Base-by-base conservation (phyloP, 1,140 invertebrate species). In the Zaprionus ornatus region DNA sequence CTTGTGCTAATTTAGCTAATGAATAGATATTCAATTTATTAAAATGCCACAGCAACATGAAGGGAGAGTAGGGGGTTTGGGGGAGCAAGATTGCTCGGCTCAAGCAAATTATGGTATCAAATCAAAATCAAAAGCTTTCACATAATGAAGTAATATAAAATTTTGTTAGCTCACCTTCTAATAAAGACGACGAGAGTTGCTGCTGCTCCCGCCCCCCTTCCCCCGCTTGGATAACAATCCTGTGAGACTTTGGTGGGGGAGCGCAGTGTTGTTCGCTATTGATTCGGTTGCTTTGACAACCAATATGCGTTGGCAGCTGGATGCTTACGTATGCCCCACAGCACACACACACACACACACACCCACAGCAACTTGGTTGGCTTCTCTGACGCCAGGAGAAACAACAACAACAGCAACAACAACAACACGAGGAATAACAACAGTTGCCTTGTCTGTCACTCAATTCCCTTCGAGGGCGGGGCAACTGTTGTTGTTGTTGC, bases 61-160 rank as follows among this genome's bases (percentile, higher is more conserved):
- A 7, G 10, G 15, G 10, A 9, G 48, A 12, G 23, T 4, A 21
- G 15, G 0, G 13, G n/a, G n/a, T n/a, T 17, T 37, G 21, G 15
- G 23, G 7, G 25, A 45, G 4, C 12, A 13, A 37, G 13, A 17
- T 45, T 45, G 60, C 40, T 45, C 17, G 37, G 37, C 59, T 76
- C 17, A 54, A 48, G 29, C 65, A 81, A 82, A 82, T 80, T 85
- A 73, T 81, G 79, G 74, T 63, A 84, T 84, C 78, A 82, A 82
- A 78, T 80, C 59, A 52, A 85, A 85, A 81, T 82, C 79, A 82
- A 82, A 86, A 87, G 79, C 82, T 79, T 79, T 25, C 59, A 69
- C 71, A 76, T 85, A 85, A 85, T 86, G 79, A 85, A 85, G 82
- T 85, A 85, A 86, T 86, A 85, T 77, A 85, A 79, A 79, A 74